Evolutionary conservation across 2,888 invertebrate genomes (phyloP), one percentile per base, ranked within the genome.

Genomic region (Drosophila niveifrons): DNA sequence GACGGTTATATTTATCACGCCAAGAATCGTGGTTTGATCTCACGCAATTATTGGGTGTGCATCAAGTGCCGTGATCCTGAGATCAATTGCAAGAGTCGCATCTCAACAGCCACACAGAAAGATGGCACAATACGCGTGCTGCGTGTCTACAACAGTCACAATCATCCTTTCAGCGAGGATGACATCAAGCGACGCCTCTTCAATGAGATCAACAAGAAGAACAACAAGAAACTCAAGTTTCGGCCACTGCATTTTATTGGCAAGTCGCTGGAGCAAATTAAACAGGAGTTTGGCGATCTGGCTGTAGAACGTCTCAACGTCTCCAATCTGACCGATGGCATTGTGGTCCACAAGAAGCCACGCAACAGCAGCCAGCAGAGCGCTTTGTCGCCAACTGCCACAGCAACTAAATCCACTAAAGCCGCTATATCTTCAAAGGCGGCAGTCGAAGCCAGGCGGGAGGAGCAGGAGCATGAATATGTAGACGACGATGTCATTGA

Each of bases 1-100:
- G 91, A 91, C 71, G 91, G 90, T 13, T 91, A 79, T 41, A 90
- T 91, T 53, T 91, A 90, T 66, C 90, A 91, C 59, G 80, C 89
- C 4, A 91, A 90, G 65, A 91, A 90, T 66, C 78, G 82, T 11
- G 82, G 84, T 0, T 75, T 80, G 0, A 90, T 90, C 15, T 81
- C 83, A 2, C 90, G 90, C 13, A 90, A 86, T 18, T 91, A 91
- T 72, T 91, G 91, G 91, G 86, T 89, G n/a, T 91, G 91, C 65
- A 91, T 91, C 51, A 91, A 91, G 51, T 79, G 88, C 4, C 89
- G 90, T 18, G 87, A 90, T 80, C 83, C 87, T 0, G 66, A 79
- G 7, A 73, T 90, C 23, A 86, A 88, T 47, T 91, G 91, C 69
- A 90, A 89, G 43, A 90, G 91, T 57, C 90, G 90, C 34, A 87